Percentiles rank a stretch among this genome's conserved stretches.
Conservation (phyloP, 2,888 invertebrate genomes). For the Cephus spinipes region DNA sequence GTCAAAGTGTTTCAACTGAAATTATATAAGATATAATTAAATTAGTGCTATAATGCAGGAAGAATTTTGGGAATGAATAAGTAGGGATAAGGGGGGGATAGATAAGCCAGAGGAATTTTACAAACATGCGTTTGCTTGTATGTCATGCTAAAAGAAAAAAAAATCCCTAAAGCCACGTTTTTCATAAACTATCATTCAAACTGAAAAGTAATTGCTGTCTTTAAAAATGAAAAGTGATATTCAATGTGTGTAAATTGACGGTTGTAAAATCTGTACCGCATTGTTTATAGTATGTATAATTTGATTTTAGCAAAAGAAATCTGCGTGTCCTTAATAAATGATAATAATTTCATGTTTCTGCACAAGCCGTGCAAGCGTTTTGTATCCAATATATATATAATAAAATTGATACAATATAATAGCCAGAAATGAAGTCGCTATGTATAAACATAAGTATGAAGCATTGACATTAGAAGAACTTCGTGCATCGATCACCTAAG, state of each 20-base stretch:
- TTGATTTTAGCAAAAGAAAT: neutral
- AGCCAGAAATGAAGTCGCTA: neutral
- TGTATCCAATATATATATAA: neutral
- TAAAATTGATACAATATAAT: neutral
- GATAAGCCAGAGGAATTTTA: slow-evolving; percentile 21
- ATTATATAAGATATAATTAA: slow-evolving; percentile 4
- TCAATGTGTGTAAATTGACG: neutral
- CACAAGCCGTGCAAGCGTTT: neutral
- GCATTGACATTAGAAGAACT: slow-evolving; percentile 15
- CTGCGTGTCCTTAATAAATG: neutral
- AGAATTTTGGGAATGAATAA: neutral
- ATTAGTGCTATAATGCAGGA: neutral
- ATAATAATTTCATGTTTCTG: neutral
- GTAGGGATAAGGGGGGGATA: neutral
- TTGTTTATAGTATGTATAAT: neutral
- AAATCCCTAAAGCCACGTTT: slow-evolving; percentile 10
- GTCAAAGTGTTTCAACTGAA: neutral
- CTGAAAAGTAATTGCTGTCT: slow-evolving; percentile 59
- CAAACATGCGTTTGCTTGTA: slow-evolving; percentile 37
- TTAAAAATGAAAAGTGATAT: neutral
- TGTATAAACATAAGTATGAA: neutral
- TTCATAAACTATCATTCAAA: slow-evolving; percentile 34
- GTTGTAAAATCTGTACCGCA: neutral
- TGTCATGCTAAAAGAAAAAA: slow-evolving; percentile 46
- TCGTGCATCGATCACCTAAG: slow-evolving; percentile 29